Base-by-base conservation (phyloP, 2,888 invertebrate species). In the Rotaria sp. region DNA sequence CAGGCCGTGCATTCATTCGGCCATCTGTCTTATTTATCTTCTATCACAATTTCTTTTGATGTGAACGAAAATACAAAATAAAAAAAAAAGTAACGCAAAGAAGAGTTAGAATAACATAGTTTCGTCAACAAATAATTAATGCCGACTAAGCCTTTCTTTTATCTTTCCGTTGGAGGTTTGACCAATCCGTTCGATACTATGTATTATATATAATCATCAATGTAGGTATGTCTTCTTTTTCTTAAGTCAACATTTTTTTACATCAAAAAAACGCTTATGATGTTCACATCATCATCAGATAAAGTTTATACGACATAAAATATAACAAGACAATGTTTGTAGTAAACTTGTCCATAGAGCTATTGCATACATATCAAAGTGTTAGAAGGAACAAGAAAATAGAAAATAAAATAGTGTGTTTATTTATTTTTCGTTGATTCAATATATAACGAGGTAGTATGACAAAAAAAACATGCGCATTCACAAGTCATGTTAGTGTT, bases 1-100 rank as follows among this genome's bases (percentile, higher is more conserved):
- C 67, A 67, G 35, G 35, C 67, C 67, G 67, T 67, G 35, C 67
- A 67, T 67, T 67, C 67, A 67, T 67, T 21, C 67, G 67, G 67
- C 67, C 67, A 67, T 67, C 18, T 67, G 8, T 67, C 67, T 18
- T 35, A 67, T 67, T 67, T 30, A 35, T 67, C 4, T 67, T 67
- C 67, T 67, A 67, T 30, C 21, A 67, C 35, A 35, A 67, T 30
- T 21, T 35, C 35, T 67, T 67, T 30, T 38, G 5, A 67, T 35
- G 35, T 67, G 35, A 67, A 35, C 21, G 35, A 67, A 67, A 35
- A 67, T 30, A 35, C 38, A 38, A 67, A 30, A 21, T 7, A 18
- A 35, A 30, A 18, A 67, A 21, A 18, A 30, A 35, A 38, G 8
- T 1, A 67, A 35, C 18, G 48, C 3, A 1, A 48, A 48, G 48